Base-by-base conservation (phyloP, 2,888 invertebrate genomes). In the Eilema depressum region DNA sequence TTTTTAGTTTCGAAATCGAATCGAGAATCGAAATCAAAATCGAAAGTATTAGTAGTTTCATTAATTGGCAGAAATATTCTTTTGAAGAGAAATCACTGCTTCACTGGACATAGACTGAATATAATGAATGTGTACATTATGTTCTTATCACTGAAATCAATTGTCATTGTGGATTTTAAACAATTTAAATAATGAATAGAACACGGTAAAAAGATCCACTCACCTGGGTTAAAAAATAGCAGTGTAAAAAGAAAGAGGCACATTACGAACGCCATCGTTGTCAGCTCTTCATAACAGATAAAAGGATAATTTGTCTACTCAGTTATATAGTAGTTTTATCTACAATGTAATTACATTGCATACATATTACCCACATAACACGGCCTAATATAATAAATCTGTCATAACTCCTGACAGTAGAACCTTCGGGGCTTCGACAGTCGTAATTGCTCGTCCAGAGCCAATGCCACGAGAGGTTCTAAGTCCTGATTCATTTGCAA, bases 321-420 rank as follows among this genome's bases (percentile, higher is more conserved):
- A 28, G 69, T 68, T 80, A 74, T 81, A 81, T 81, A 75, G 23
- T 33, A 25, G 66, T 17, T 72, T 75, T 77, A 80, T 83, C 78
- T 63, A 56, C 47, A 30, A 57, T 56, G 25, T 47, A 41, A 12
- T 33, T 63, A 41, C n/a, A 62, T 33, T 73, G 7, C 0, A 66
- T 84, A 88, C 83, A 85, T 84, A 90, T 78, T 78, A 90, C 91
- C 91, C 91, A 85, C 88, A 91, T 89, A 53, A 53, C n/a, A 74
- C 66, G 63, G 66, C 72, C 71, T 80, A 77, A 81, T 83, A 80
- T 73, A 59, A 41, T 17, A 41, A 37, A 57, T 75, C 82, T 85
- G 83, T 84, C 83, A 85, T 82, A 82, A 77, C 72, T 69, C 60
- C 33, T 66, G 76, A 80, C 77, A 82, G 79, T 74, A 72, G 37